These are phyloP conservation scores for Tyto alba DNA, from an alignment of 2,113 vertebrate genomes.

Conservation along the genomic window DNA sequence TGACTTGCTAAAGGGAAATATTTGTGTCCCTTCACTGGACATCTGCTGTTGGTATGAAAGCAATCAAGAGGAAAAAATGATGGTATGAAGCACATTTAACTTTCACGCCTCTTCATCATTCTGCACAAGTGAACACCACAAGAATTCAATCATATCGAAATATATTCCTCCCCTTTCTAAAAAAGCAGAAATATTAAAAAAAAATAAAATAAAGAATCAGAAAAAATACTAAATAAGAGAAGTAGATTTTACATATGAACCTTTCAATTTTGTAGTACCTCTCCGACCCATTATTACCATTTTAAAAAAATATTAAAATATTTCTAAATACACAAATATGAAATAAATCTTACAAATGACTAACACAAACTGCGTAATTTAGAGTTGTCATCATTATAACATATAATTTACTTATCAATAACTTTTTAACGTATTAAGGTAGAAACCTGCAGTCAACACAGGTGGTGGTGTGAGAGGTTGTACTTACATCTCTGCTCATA, in stretches of 20 bases:
- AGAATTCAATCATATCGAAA: constrained; percentile 21
- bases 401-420: neutral
- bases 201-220: neutral
- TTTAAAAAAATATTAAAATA: neutral
- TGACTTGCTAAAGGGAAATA: constrained; percentile 69
- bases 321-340: neutral
- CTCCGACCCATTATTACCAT: neutral
- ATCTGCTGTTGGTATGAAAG: constrained; percentile 65
- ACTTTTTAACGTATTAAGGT: neutral
- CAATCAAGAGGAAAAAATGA: constrained; percentile 61
- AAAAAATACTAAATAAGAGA: neutral
- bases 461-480: neutral
- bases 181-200: neutral
- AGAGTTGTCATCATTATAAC: neutral
- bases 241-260: neutral
- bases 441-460: neutral
- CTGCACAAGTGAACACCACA: constrained; percentile 40
- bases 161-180: neutral
- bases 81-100: constrained; percentile 63
- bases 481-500: neutral
- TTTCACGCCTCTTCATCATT: constrained; percentile 60
- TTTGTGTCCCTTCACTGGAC: constrained; percentile 65
- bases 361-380: neutral
- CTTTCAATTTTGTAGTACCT: neutral
- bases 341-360: neutral